Evolutionary conservation across 2,797 vertebrate genomes (phyloP).

Genomic region (Synaphobranchus kaupii): DNA sequence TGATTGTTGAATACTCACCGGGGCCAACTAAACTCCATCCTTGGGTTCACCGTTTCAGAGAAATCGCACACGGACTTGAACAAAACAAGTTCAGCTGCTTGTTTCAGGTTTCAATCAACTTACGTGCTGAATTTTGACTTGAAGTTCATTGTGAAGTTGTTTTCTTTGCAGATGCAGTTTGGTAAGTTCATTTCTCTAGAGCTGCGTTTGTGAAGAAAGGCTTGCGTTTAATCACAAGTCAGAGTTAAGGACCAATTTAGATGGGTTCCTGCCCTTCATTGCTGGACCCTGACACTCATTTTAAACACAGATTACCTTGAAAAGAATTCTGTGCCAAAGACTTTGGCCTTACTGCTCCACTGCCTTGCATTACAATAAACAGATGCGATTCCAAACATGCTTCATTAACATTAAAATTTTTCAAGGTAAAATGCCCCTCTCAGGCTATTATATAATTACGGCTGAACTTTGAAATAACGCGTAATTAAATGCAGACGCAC

Average conservation of each 20-base stretch:
- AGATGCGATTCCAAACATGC: constrained; percentile 34
- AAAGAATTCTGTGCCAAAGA: background rate
- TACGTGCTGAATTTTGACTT: background rate
- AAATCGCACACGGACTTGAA: background rate
- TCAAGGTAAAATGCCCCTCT: constrained; percentile 27
- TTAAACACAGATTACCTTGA: background rate
- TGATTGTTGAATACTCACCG: background rate
- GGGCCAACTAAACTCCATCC: background rate
- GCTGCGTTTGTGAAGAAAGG: no score
- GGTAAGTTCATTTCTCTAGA: background rate
- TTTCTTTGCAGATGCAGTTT: background rate
- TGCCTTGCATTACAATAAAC: constrained; percentile 44
- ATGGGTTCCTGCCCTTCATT: background rate
- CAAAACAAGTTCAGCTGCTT: background rate
- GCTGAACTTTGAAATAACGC: constrained; percentile 38
- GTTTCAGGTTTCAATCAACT: background rate
- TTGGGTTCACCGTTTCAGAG: background rate
- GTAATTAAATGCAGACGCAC: constrained; percentile 42
- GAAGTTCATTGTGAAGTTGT: background rate
- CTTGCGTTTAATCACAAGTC: background rate
- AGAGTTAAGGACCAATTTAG: no score
- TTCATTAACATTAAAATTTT: constrained; percentile 39
- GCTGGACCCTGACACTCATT: background rate
- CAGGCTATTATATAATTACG: constrained; percentile 39
- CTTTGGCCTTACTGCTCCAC: constrained; percentile 9